Evolutionary conservation across 2,888 invertebrate genomes (phyloP).

Genomic region (Eilema caniola): DNA sequence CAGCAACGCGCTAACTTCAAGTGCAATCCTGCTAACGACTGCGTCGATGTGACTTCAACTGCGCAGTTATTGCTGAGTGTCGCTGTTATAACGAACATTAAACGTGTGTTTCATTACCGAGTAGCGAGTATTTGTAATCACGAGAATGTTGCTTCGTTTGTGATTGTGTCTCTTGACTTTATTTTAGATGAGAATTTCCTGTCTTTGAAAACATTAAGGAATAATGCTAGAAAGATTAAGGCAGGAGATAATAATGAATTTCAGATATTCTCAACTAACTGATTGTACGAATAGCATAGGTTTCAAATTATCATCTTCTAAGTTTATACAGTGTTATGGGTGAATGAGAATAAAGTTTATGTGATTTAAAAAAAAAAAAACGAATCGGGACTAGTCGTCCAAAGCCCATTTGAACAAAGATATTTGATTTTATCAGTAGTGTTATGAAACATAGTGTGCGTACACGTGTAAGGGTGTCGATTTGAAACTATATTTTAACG

Average conservation of each 20-base stretch:
- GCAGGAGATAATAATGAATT: not conserved
- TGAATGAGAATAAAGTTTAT: too few relatives aligned
- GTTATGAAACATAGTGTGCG: too few relatives aligned
- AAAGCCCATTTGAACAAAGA: too few relatives aligned
- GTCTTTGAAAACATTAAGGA: not conserved
- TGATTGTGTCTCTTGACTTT: not conserved
- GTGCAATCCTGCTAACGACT: constrained; percentile 29
- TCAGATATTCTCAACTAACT: not conserved
- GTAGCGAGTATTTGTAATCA: constrained; percentile 8
- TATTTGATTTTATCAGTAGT: too few relatives aligned
- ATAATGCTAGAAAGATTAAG: not conserved
- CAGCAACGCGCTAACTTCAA: constrained; percentile 23
- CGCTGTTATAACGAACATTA: constrained; percentile 30
- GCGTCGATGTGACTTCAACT: constrained; percentile 24
- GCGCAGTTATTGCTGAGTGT: constrained; percentile 33
- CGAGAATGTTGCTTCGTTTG: constrained; percentile 5
- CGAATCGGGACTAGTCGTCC: too few relatives aligned
- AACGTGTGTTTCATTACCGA: constrained; percentile 25
- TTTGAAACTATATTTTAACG: too few relatives aligned
- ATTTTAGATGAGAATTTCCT: not conserved
- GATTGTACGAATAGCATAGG: too few relatives aligned
- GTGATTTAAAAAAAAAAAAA: too few relatives aligned
- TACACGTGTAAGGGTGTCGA: too few relatives aligned
- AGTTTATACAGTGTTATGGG: too few relatives aligned
- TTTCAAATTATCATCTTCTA: too few relatives aligned